Evolutionary conservation across 2,888 invertebrate genomes (phyloP).

Genomic region (Cacoxenus indagator): DNA sequence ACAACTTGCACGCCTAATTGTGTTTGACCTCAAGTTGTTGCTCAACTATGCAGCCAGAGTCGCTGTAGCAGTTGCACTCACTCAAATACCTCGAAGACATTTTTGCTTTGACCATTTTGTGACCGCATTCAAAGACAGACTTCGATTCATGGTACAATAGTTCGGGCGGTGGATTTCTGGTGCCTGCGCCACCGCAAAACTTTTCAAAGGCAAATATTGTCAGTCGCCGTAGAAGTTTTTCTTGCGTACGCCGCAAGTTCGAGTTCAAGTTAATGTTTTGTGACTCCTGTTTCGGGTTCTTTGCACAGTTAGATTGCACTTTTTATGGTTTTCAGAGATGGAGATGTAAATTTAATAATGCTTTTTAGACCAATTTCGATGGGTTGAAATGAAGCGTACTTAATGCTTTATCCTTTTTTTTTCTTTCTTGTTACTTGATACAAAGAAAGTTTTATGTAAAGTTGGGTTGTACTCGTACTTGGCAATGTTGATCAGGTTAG

Average conservation of each 20-base stretch:
- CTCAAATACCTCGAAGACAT: constrained; percentile 2
- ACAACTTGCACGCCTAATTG: constrained; percentile 20
- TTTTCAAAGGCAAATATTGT: constrained; percentile 10
- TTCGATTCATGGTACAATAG: too few relatives aligned
- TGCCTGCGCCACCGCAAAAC: background rate
- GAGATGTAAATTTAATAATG: background rate
- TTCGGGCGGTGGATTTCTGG: background rate
- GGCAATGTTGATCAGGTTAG: too few relatives aligned
- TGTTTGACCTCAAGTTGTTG: constrained; percentile 19
- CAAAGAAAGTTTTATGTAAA: too few relatives aligned
- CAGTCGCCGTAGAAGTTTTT: background rate
- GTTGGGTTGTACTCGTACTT: too few relatives aligned
- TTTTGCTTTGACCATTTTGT: constrained; percentile 11
- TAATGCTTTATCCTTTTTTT: too few relatives aligned
- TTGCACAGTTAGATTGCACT: constrained; percentile 25
- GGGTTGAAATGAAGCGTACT: too few relatives aligned
- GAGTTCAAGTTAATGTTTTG: constrained; percentile 64
- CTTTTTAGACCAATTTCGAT: too few relatives aligned
- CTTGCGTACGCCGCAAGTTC: constrained; percentile 40
- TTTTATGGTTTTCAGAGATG: constrained; percentile 11
- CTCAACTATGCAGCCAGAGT: background rate
- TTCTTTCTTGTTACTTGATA: too few relatives aligned
- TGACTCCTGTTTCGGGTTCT: constrained; percentile 59
- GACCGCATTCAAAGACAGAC: background rate
- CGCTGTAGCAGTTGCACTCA: too few relatives aligned